phyloP scores from a whole-genome alignment of 2,113 vertebrate genomes.

The Sinocyclocheilus rhinocerous region DNA sequence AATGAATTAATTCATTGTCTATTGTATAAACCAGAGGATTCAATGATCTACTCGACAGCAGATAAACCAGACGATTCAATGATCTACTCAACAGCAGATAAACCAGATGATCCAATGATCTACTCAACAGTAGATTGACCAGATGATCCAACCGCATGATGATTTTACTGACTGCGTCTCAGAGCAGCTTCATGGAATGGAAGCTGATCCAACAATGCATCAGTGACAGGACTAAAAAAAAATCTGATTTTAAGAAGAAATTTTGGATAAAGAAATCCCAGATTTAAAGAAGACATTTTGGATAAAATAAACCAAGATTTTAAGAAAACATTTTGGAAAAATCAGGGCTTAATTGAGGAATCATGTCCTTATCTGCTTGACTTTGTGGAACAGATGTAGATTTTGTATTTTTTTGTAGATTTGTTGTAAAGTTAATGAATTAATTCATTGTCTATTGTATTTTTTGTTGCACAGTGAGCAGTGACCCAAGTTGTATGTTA shows the following conservation, averaged over 20 bases:
- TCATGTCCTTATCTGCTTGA: neutral
- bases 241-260: too few species aligned
- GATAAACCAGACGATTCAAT: neutral
- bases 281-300: too few species aligned
- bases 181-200: neutral
- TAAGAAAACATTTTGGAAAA: too few species aligned
- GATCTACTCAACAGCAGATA: neutral
- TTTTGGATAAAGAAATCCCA: too few species aligned
- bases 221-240: too few species aligned
- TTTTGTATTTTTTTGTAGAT: neutral
- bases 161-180: neutral
- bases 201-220: neutral
- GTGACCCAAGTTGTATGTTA: neutral
- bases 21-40: too few species aligned
- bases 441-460: too few species aligned
- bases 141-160: neutral
- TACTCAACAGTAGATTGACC: neutral
- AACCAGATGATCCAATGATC: neutral
- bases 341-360: neutral
- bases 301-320: too few species aligned
- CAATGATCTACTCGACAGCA: neutral
- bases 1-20: neutral
- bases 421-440: neutral
- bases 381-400: neutral
- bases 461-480: neutral